A percentile compares a stretch with the other conserved stretches of the same genome.
Evolutionary conservation across 2,113 vertebrate species (phyloP).

Genomic region (Brachyhypopomus occidentalis): DNA sequence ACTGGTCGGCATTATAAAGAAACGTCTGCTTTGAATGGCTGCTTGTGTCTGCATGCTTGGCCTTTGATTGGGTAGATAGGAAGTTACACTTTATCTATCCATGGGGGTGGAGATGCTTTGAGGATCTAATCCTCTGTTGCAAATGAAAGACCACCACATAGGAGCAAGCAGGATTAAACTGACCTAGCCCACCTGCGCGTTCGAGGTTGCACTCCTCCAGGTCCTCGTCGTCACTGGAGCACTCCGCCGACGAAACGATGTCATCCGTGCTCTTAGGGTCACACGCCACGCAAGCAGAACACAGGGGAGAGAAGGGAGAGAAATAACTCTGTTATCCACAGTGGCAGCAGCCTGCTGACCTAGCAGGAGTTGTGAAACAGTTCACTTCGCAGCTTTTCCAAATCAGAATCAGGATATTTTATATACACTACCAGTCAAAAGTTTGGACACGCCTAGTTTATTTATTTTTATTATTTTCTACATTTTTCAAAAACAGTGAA

Average conservation of each 20-base stretch:
- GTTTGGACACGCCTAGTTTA: no score
- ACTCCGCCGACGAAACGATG: constrained; percentile 94
- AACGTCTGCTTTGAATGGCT: constrained; percentile 2
- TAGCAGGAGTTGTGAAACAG: no score
- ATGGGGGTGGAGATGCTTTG: constrained; percentile 91
- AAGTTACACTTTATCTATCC: constrained; percentile 79
- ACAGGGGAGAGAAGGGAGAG: constrained; percentile 24
- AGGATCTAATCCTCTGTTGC: constrained; percentile 76
- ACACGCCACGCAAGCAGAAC: not conserved
- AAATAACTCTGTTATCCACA: not conserved
- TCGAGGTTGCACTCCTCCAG: constrained; percentile 94
- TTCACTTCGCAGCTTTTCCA: no score
- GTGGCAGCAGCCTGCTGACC: no score
- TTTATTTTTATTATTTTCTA: no score
- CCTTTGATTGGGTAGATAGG: constrained; percentile 34
- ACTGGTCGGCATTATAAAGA: constrained; percentile 40
- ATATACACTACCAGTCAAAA: no score
- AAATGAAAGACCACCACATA: constrained; percentile 78
- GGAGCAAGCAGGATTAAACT: constrained; percentile 94
- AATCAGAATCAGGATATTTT: no score
- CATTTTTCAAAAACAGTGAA: no score
- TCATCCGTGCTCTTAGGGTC: constrained; percentile 83
- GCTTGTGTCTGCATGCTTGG: constrained; percentile 28
- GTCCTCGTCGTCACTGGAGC: constrained; percentile 97
- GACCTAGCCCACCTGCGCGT: constrained; percentile 98